These are phyloP conservation scores for Microplitis deprimator DNA, from an alignment of 2,888 invertebrate species.

Conservation along the genomic window DNA sequence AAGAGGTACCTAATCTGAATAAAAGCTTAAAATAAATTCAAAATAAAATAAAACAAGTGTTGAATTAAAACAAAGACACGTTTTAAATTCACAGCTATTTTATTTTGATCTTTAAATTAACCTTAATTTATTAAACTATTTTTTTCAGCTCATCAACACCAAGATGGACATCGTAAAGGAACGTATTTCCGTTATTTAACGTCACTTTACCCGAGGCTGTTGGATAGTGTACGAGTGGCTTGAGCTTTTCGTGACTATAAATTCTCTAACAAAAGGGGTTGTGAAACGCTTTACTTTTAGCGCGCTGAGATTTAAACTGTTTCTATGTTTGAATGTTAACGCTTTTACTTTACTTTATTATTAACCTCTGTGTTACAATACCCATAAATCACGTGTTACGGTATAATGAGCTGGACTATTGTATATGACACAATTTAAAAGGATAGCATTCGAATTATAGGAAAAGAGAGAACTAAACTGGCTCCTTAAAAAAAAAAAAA, in stretches of 20 bases:
- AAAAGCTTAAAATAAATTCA: slow-evolving; percentile 7
- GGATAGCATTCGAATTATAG: neutral
- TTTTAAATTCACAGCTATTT: slow-evolving; percentile 21
- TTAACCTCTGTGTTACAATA: slow-evolving; percentile 8
- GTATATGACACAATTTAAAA: neutral
- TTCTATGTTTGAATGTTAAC: neutral
- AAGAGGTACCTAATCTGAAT: slow-evolving; percentile 2
- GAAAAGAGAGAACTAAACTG: neutral
- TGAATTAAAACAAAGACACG: slow-evolving; percentile 10
- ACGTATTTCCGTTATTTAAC: slow-evolving; percentile 23
- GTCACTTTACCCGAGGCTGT: slow-evolving; percentile 14
- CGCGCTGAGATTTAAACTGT: slow-evolving; percentile 4
- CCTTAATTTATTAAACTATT: neutral
- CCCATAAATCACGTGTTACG: slow-evolving; percentile 4
- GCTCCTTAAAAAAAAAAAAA: too few relatives aligned
- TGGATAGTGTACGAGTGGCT: neutral
- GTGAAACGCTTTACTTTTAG: slow-evolving; percentile 25
- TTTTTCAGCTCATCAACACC: neutral
- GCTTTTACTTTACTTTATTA: neutral
- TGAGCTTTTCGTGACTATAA: slow-evolving; percentile 36
- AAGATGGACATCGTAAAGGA: slow-evolving; percentile 2
- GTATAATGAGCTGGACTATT: neutral
- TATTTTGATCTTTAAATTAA: slow-evolving; percentile 20
- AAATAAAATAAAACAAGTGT: slow-evolving; percentile 4
- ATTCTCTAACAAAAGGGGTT: slow-evolving; percentile 39